Base-by-base conservation (phyloP, 2,113 vertebrate genomes). In the Orthonyx spaldingii region DNA sequence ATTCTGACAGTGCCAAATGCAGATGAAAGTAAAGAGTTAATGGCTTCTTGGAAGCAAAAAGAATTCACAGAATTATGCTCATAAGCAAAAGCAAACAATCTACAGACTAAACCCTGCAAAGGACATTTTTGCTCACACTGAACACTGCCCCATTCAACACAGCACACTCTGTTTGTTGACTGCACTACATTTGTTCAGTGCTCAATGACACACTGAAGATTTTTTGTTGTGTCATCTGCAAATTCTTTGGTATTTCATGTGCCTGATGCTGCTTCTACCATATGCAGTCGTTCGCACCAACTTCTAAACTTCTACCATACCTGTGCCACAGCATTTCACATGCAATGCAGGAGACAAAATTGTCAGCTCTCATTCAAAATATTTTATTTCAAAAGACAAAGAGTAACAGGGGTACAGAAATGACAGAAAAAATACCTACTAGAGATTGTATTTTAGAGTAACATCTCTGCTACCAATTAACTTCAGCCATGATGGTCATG, bases 1-100 rank as follows among this genome's bases (percentile, higher is more conserved):
- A 1, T 68, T 83, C 79, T 42, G 64, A 83, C 82, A 50, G 68
- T 11, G 71, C 63, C 65, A 93, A 93, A 88, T 9, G 35, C 4
- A 63, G 76, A 70, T 35, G 49, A 77, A 94, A 94, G 87, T 46
- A 79, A 74, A 78, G 72, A 82, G 88, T 76, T 77, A 79, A 93
- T 13, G 42, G 39, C 39, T 83, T 59, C 75, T 80, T 74, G 59
- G 63, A 97, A 96, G 55, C 20, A 42, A 80, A 77, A 92, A 84
- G 39, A 90, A 93, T 74, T 77, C 80, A 78, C 33, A 68, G 76
- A 93, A 87, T 93, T 50, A 55, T 6, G 81, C 44, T 84, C 46
- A 3, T 7, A 65, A 72, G 65, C 37, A 94, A 69, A 69, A 82
- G 57, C n/a, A 91, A 96, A 78, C 53, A 91, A 74, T 32, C 44